Base-by-base conservation (phyloP, 2,888 invertebrate genomes). In the Lasioglossum zephyrum region DNA sequence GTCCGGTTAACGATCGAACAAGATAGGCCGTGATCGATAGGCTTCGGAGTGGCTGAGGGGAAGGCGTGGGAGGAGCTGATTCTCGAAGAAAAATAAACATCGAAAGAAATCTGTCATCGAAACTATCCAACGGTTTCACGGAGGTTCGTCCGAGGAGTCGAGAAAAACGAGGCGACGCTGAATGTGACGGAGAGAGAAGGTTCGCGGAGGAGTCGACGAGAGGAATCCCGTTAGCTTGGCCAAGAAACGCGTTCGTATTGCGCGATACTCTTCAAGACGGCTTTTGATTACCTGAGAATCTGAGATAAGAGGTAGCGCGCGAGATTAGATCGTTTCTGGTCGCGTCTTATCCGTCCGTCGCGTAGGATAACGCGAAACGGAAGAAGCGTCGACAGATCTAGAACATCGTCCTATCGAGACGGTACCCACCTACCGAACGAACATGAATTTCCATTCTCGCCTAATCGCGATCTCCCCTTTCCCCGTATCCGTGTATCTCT, bases 171-270 rank as follows among this genome's bases (percentile, higher is more conserved):
- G 8, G 8, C 31, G 22, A 36, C 31, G 66, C 22, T 63, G 5
- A 31, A 31, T 36, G 63, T 36, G 36, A 2, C 66, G 66, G 9
- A 1, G 73, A 22, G 73, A n/a, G n/a, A n/a, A 22, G 53, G 81
- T 57, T 77, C 88, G 88, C 84, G 88, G 88, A 81, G 31, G 79
- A 81, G 87, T 49, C 69, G 39, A 3, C 77, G 63, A 22, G n/a
- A n/a, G 22, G 77, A 49, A 26, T 84, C 82, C 63, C 73, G 77
- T 73, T 82, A 66, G 11, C 49, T 66, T 11, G 63, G 63, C 76
- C 84, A 79, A 77, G 77, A 79, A 79, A 22, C 77, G 73, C 72
- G 44, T 77, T 76, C 77, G 60, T 72, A 77, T 77, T 36, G 39
- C 63, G n/a, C 53, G 49, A 49, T 41, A 57, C 18, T 16, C 31